Evolutionary conservation across 2,888 invertebrate genomes (phyloP).

Genomic region (Actias luna): DNA sequence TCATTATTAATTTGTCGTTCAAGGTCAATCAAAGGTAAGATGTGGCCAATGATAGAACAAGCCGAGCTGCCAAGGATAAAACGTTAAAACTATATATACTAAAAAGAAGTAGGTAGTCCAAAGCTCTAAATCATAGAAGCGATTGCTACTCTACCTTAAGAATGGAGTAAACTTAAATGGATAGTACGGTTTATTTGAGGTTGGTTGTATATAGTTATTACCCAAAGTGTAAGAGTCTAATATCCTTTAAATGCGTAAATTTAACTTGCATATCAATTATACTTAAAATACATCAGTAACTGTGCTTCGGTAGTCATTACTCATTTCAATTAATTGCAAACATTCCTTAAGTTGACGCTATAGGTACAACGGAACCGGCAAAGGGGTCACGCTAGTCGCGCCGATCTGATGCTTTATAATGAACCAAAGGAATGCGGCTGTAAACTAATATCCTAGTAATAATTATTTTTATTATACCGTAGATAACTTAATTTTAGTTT

Average conservation of each 20-base stretch:
- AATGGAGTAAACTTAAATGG: too few species aligned
- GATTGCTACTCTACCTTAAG: too few species aligned
- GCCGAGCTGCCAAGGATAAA: too few species aligned
- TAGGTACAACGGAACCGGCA: constrained; percentile 33
- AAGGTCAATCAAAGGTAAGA: too few species aligned
- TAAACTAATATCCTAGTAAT: constrained; percentile 51
- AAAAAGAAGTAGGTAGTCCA: too few species aligned
- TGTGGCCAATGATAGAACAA: too few species aligned
- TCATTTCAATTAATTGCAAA: constrained; percentile 25
- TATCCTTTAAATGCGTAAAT: not conserved
- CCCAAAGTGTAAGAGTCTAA: not conserved
- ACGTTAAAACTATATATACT: too few species aligned
- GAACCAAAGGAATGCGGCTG: constrained; percentile 49
- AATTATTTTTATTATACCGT: constrained; percentile 24
- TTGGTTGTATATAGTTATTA: too few species aligned
- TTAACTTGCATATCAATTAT: not conserved
- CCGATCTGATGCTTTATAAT: constrained; percentile 53
- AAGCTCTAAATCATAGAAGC: too few species aligned
- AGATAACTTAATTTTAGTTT: too few species aligned
- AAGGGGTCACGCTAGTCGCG: constrained; percentile 36
- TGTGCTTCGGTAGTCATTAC: not conserved
- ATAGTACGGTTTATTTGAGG: too few species aligned
- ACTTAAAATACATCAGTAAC: not conserved
- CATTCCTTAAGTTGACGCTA: constrained; percentile 50
- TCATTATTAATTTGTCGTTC: too few species aligned